Conservation (phyloP, 2,113 vertebrate genomes). For the Microcebus griseorufus region DNA sequence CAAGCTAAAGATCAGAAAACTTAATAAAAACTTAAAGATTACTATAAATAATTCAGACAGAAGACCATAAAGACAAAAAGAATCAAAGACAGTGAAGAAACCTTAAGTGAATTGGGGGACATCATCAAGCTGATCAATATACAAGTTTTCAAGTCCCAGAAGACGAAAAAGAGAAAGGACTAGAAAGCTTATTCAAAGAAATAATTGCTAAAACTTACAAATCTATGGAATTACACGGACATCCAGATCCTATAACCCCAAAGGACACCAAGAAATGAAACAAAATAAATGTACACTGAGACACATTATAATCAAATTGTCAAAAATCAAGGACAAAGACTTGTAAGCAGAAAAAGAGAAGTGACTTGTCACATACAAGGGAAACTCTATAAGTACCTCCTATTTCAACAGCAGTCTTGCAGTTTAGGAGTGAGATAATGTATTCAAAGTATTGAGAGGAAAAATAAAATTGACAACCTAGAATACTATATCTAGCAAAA, state of each 20-base stretch:
- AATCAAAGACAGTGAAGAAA: not conserved
- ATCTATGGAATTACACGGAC: not conserved
- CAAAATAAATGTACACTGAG: not conserved
- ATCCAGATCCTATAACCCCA: not conserved
- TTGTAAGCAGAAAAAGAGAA: not conserved
- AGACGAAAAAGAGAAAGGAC: not conserved
- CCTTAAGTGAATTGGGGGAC: not conserved
- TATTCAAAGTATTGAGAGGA: not conserved
- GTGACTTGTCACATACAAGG: not conserved
- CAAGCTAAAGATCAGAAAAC: not conserved
- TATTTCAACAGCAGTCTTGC: not conserved
- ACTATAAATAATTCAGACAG: not conserved
- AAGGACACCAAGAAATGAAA: not conserved
- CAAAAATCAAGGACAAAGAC: not conserved
- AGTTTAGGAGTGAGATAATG: not conserved
- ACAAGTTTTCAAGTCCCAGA: not conserved
- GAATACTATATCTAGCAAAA: not conserved
- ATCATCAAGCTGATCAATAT: not conserved
- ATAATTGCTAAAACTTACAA: not conserved
- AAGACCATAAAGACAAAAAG: not conserved
- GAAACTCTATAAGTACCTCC: not conserved
- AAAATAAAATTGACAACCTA: not conserved
- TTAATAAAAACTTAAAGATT: not conserved
- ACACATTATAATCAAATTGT: not conserved
- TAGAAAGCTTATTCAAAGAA: not conserved